Evolutionary conservation across 1,140 invertebrate genomes (phyloP).

Genomic region (Diachasma alloeum): DNA sequence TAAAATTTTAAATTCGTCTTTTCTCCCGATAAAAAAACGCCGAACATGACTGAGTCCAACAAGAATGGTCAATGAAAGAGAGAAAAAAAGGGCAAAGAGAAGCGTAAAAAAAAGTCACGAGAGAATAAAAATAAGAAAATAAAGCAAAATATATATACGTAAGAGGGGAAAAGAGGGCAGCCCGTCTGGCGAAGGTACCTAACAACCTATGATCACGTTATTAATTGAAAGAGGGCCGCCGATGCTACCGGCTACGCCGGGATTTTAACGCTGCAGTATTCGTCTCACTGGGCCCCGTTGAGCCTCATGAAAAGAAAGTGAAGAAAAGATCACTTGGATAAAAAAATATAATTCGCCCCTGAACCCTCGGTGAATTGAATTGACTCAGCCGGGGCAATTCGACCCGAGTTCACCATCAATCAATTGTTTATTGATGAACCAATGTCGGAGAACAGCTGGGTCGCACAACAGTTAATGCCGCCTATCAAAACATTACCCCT

Average conservation of each 20-base stretch:
- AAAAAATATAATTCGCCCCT: not conserved
- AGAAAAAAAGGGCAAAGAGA: not conserved
- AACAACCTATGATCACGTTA: conserved; percentile 64
- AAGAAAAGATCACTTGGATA: not conserved
- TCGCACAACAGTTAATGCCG: no score
- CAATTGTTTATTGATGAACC: not conserved
- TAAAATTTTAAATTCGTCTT: no score
- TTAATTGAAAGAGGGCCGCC: conserved; percentile 62
- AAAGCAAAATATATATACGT: not conserved
- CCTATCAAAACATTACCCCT: not conserved
- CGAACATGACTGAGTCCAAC: not conserved
- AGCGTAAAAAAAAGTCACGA: not conserved
- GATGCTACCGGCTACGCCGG: conserved; percentile 57
- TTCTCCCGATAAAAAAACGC: not conserved
- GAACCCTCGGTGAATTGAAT: not conserved
- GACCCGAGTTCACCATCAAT: not conserved
- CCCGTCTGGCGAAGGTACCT: conserved; percentile 27
- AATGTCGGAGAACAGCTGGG: no score
- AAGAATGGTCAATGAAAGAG: not conserved
- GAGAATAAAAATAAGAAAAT: not conserved
- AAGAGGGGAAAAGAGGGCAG: not conserved
- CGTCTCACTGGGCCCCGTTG: not conserved
- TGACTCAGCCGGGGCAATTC: not conserved
- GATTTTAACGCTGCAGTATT: conserved; percentile 36
- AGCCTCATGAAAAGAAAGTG: not conserved